A percentile compares a stretch with the other conserved stretches of the same genome.
Conservation (phyloP, 2,113 vertebrate genomes). For the Phalacrocorax carbo region DNA sequence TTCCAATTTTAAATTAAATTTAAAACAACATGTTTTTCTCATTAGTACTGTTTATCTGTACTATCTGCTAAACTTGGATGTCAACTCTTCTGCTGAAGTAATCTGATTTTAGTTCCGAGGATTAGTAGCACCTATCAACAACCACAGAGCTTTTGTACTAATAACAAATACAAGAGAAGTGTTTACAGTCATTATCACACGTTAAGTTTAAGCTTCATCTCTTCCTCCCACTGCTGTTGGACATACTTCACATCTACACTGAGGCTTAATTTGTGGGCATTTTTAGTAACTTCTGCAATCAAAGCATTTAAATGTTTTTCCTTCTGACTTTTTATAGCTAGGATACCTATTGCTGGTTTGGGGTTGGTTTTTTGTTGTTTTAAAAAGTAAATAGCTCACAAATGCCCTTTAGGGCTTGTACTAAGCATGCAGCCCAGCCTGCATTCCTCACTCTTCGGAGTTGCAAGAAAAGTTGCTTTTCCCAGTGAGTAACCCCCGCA, state of each 20-base stretch:
- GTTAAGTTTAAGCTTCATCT: background rate
- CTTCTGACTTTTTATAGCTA: background rate
- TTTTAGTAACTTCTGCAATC: background rate
- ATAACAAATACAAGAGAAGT: background rate
- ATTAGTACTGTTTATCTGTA: constrained; percentile 53
- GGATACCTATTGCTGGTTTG: rapidly evolving
- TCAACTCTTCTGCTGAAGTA: constrained; percentile 48
- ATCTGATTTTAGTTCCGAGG: constrained; percentile 49
- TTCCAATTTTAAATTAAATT: constrained; percentile 63
- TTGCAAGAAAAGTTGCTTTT: background rate
- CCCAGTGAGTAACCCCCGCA: background rate
- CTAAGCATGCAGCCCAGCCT: background rate
- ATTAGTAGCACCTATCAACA: constrained; percentile 52
- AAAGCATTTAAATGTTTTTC: background rate
- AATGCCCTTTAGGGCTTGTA: background rate
- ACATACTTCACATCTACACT: background rate
- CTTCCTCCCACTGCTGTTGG: background rate
- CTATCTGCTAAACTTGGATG: constrained; percentile 59
- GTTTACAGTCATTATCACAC: constrained; percentile 1
- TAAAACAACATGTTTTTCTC: constrained; percentile 59
- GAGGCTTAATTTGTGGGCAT: background rate
- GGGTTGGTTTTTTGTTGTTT: background rate
- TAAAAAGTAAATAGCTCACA: background rate
- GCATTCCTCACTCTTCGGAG: background rate
- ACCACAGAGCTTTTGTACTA: background rate